Percentiles rank a stretch among this genome's conserved stretches.
These are phyloP conservation scores for Sardina pilchardus DNA, from an alignment of 2,113 vertebrate genomes.

Conservation along the genomic window DNA sequence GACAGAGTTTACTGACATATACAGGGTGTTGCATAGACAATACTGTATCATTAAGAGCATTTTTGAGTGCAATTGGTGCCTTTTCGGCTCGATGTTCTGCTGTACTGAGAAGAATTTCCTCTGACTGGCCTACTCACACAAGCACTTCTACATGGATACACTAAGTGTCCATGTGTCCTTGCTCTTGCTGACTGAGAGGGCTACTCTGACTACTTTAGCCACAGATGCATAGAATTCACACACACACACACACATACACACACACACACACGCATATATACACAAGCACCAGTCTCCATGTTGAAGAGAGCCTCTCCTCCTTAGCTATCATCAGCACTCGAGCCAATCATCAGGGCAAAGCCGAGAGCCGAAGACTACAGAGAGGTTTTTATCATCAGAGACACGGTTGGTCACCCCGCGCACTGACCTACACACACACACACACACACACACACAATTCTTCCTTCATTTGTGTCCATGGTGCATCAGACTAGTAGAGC, in stretches of 20 bases:
- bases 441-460: neutral
- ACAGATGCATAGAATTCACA: neutral
- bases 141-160: neutral
- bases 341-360: neutral
- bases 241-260: neutral
- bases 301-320: neutral
- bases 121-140: neutral
- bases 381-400: neutral
- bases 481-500: neutral
- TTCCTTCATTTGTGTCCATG: neutral
- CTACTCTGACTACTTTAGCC: neutral
- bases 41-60: neutral
- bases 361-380: neutral
- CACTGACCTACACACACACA: neutral
- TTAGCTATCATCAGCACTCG: neutral
- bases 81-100: neutral
- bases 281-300: neutral
- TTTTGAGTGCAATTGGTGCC: neutral
- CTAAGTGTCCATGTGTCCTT: neutral
- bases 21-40: neutral
- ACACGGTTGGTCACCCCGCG: neutral
- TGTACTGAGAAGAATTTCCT: neutral
- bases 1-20: neutral
- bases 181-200: neutral
- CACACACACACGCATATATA: neutral